A percentile compares a stretch with the other conserved stretches of the same genome.
Evolutionary conservation across 2,113 vertebrate species (phyloP).

Genomic region (Tetrao urogallus): DNA sequence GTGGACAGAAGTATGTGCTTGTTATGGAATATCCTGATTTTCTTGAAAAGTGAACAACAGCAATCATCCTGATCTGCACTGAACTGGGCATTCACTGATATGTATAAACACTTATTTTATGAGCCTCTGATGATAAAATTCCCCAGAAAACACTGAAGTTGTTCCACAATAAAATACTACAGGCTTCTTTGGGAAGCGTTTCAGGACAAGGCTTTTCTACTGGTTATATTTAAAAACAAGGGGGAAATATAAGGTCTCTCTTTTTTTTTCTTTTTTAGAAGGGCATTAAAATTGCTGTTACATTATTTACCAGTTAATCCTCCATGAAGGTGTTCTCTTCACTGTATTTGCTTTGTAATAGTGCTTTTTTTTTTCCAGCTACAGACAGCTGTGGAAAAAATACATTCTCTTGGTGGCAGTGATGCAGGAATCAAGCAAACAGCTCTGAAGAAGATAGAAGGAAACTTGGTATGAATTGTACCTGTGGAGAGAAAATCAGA

Average conservation of each 20-base stretch:
- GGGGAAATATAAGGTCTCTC: neutral
- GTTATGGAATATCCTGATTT: neutral
- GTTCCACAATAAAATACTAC: neutral
- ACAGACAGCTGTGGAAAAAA: constrained; percentile 63
- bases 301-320: neutral
- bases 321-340: neutral
- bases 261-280: neutral
- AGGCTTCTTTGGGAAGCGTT: neutral
- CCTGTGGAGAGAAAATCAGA: neutral
- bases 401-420: constrained; percentile 41
- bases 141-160: neutral
- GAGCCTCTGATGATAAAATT: neutral
- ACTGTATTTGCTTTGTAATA: neutral
- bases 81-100: neutral
- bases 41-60: neutral
- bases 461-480: constrained; percentile 63
- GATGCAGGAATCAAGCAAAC: constrained; percentile 53
- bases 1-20: neutral
- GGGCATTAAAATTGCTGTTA: neutral
- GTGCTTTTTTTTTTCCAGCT: constrained; percentile 72
- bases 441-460: constrained; percentile 50
- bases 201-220: neutral
- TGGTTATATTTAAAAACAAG: neutral
- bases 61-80: neutral
- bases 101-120: neutral